Evolutionary conservation across 2,113 vertebrate species (phyloP).

Genomic region (Semicossyphus pulcher): DNA sequence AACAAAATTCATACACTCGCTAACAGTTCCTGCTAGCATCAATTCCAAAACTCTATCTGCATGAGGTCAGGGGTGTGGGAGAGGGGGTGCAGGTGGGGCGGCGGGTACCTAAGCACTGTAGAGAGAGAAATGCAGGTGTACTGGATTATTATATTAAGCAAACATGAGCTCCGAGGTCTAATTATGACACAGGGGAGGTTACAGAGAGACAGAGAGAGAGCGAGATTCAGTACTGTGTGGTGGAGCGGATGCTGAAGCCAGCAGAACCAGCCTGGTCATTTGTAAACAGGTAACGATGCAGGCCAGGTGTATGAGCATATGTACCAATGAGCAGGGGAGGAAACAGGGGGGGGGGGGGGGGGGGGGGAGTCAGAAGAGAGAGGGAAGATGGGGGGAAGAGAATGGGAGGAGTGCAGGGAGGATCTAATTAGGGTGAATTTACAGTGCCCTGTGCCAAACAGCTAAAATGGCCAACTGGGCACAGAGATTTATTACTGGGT

Average conservation of each 20-base stretch:
- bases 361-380: conserved; percentile 66
- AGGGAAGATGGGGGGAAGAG: conserved; percentile 39
- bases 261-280: conserved; percentile 97
- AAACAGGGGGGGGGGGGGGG: conserved; percentile 47
- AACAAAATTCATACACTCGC: conserved; percentile 52
- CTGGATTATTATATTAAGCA: conserved; percentile 90
- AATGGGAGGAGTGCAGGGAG: conserved; percentile 69
- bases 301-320: conserved; percentile 95
- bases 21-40: conserved; percentile 47
- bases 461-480: conserved; percentile 81
- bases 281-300: conserved; percentile 95
- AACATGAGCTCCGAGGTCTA: conserved; percentile 96
- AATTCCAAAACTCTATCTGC: conserved; percentile 59
- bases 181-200: conserved; percentile 97
- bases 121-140: conserved; percentile 92
- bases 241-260: conserved; percentile 95
- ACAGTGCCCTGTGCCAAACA: conserved; percentile 80
- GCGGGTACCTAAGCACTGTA: conserved; percentile 67
- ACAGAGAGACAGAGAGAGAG: conserved; percentile 46
- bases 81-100: conserved; percentile 30
- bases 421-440: conserved; percentile 82
- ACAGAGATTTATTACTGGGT: conserved; percentile 79
- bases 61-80: conserved; percentile 56
- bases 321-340: conserved; percentile 77
- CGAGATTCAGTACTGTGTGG: conserved; percentile 67